Percentiles rank a stretch among this genome's conserved stretches.
Conservation (phyloP, 2,113 vertebrate species). For the Lethenteron camtschaticum region DNA sequence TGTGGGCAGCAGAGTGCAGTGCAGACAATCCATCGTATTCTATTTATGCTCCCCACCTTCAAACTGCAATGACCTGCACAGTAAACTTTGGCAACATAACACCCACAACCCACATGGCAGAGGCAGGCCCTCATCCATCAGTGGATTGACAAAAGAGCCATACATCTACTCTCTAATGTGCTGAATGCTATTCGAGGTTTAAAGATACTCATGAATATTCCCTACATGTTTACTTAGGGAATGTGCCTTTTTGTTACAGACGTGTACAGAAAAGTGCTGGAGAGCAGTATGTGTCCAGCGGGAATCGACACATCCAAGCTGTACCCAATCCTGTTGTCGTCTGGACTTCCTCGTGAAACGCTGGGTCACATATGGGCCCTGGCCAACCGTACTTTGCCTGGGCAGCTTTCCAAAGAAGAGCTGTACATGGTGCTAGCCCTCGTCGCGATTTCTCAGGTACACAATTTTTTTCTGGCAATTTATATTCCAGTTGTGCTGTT, state of each 20-base stretch:
- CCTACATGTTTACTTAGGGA: too few species aligned
- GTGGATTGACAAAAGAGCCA: too few species aligned
- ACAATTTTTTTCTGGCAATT: slow-evolving; percentile 6
- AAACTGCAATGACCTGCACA: too few species aligned
- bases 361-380: slow-evolving; percentile 89
- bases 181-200: too few species aligned
- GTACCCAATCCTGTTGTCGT: slow-evolving; percentile 88
- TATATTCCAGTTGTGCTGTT: not conserved
- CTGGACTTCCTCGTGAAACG: slow-evolving; percentile 76
- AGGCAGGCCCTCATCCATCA: too few species aligned
- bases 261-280: slow-evolving; percentile 75
- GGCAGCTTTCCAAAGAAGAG: slow-evolving; percentile 88
- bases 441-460: slow-evolving; percentile 77
- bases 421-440: slow-evolving; percentile 73
- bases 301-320: slow-evolving; percentile 91
- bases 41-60: too few species aligned
- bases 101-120: too few species aligned
- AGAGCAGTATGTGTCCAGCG: slow-evolving; percentile 58
- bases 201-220: too few species aligned
- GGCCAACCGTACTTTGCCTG: slow-evolving; percentile 83
- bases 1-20: too few species aligned
- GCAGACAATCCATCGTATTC: too few species aligned
- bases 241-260: slow-evolving; percentile 22
- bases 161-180: too few species aligned
- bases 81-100: too few species aligned